Base-by-base conservation (phyloP, 2,888 invertebrate genomes). In the Idaea dimidiata region DNA sequence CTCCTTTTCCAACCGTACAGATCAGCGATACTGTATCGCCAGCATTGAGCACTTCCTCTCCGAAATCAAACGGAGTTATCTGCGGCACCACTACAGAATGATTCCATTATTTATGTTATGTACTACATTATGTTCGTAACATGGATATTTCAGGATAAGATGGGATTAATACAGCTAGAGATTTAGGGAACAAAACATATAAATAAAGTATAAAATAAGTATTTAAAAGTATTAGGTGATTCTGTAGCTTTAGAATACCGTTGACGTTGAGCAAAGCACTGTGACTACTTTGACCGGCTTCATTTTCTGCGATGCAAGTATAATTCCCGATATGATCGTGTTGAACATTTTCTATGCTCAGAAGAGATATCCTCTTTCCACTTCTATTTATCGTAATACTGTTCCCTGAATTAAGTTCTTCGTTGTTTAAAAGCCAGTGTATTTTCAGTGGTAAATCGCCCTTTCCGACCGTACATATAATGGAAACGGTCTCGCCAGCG, bases 61-160 rank as follows among this genome's bases (percentile, higher is more conserved):
- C 96, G 81, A 96, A 96, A 80, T 95, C 94, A 79, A 97, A 96
- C 59, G 95, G 95, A 65, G 95, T 94, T 75, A 97, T 96, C 94
- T 96, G 96, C 66, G 97, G 97, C 75, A 95, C 93, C 85, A 96
- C 97, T 97, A 88, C 63, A 67, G 63, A 77, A 79, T 59, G 68
- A 62, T 33, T 62, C 53, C 43, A 43, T 43, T 43, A 43, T 8
- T 43, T 43, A 10, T 10, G 43, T 43, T 43, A 10, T n/a, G n/a
- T 10, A 43, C 43, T 43, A 43, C 8, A 43, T 24, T 43, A 43
- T 10, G 6, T 43, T 14, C 43, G 43, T 43, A 43, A 43, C 10
- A 14, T 14, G 2, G 14, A 43, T 43, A 43, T 43, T 4, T 43
- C 10, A 43, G 43, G 43, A 43, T 10, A 1, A 43, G 8, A 43